Evolutionary conservation across 2,888 invertebrate genomes (phyloP).

Genomic region (Tholera decimalis): DNA sequence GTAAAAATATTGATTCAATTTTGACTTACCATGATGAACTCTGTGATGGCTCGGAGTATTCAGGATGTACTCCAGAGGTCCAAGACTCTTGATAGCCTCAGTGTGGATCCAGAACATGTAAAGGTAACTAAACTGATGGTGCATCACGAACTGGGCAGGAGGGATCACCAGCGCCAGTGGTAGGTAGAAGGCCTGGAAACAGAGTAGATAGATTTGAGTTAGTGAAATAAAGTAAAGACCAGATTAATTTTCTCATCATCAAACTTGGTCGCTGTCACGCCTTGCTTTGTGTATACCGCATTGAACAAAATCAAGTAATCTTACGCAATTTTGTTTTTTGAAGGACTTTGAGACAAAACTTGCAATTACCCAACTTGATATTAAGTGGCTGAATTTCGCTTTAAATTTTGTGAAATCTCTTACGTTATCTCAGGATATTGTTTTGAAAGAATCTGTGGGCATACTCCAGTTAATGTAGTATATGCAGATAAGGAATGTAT

Average conservation of each 20-base stretch:
- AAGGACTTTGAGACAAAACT: background rate
- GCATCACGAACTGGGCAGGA: conserved; percentile 95
- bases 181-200: conserved; percentile 93
- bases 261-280: background rate
- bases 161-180: conserved; percentile 95
- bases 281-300: background rate
- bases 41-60: conserved; percentile 98
- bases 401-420: background rate
- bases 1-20: too few species aligned
- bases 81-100: conserved; percentile 94
- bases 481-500: too few species aligned
- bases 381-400: background rate
- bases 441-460: too few species aligned
- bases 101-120: conserved; percentile 99
- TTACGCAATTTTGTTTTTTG: background rate
- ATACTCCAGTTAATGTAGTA: too few species aligned
- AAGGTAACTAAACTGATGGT: conserved; percentile 97
- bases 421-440: too few species aligned
- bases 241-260: background rate
- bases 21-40: conserved; percentile 94
- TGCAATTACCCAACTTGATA: background rate
- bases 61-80: conserved; percentile 96
- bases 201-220: background rate
- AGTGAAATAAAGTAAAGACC: background rate
- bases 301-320: background rate